phyloP scores from a whole-genome alignment of 2,797 vertebrate species.

The Enteromius treurensis region DNA sequence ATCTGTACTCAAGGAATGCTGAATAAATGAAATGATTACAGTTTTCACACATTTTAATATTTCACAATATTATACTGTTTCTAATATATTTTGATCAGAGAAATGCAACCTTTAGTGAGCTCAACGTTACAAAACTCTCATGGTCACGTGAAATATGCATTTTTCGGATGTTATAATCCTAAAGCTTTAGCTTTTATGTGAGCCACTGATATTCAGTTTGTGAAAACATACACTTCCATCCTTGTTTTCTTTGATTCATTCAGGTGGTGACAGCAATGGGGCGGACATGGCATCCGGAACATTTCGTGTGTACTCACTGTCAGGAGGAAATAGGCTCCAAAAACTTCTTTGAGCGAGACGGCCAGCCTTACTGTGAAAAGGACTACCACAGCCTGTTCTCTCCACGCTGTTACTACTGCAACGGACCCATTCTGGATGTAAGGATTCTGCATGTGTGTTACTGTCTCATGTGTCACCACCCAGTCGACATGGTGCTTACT shows the following conservation, averaged over 20 bases:
- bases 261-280: slow-evolving; percentile 92
- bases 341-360: slow-evolving; percentile 88
- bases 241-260: neutral
- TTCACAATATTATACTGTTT: neutral
- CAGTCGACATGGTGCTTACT: slow-evolving; percentile 9
- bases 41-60: neutral
- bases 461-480: slow-evolving; percentile 2
- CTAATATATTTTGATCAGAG: neutral
- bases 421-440: slow-evolving; percentile 70
- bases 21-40: neutral
- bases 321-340: slow-evolving; percentile 88
- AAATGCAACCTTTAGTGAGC: neutral
- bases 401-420: slow-evolving; percentile 88
- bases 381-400: slow-evolving; percentile 91
- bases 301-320: slow-evolving; percentile 90
- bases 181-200: neutral
- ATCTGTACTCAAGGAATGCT: neutral
- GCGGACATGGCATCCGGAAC: slow-evolving; percentile 88
- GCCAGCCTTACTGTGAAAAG: slow-evolving; percentile 88
- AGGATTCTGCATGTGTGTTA: slow-evolving; percentile 28
- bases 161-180: neutral
- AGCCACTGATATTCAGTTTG: neutral
- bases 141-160: neutral
- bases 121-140: neutral
- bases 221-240: neutral